These are phyloP conservation scores for Seira musarum DNA, from an alignment of 2,888 invertebrate genomes.

Conservation along the genomic window DNA sequence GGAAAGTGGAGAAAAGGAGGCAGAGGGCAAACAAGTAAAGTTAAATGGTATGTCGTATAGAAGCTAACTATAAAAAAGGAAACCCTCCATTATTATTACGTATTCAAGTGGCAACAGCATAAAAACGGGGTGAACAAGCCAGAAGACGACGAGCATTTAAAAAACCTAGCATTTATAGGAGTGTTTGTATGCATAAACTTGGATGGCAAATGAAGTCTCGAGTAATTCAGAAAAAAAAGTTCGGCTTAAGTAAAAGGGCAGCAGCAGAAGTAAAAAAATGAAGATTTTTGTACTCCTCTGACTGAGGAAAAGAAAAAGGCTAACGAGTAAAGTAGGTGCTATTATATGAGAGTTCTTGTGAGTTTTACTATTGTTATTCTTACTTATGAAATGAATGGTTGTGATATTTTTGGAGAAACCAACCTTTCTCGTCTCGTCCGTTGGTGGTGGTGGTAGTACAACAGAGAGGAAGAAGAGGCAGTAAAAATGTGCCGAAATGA, in stretches of 20 bases:
- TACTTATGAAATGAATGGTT: constrained; percentile 10
- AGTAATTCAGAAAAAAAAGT: constrained; percentile 69
- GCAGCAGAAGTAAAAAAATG: constrained; percentile 15
- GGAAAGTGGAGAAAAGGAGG: constrained; percentile 21
- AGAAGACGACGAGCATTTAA: constrained; percentile 55
- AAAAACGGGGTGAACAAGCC: constrained; percentile 41
- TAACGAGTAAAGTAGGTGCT: constrained; percentile 47
- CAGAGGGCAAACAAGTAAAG: constrained; percentile 57
- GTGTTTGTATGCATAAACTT: constrained; percentile 42
- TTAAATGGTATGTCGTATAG: constrained; percentile 49
- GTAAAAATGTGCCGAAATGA: constrained; percentile 70
- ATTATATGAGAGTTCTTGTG: constrained; percentile 6
- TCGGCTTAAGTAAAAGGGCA: constrained; percentile 67
- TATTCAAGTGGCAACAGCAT: constrained; percentile 29
- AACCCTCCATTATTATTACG: constrained; percentile 31
- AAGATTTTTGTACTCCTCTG: constrained; percentile 14
- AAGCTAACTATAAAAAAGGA: neutral
- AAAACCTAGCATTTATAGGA: constrained; percentile 21
- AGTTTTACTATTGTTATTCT: constrained; percentile 10
- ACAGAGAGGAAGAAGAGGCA: constrained; percentile 50
- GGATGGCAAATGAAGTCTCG: constrained; percentile 69
- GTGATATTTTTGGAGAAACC: constrained; percentile 41
- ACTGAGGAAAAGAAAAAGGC: constrained; percentile 34
- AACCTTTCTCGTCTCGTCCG: neutral
- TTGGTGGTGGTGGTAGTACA: neutral